phyloP scores from a whole-genome alignment of 2,888 invertebrate species.

The Nephrocerus scutellatus region DNA sequence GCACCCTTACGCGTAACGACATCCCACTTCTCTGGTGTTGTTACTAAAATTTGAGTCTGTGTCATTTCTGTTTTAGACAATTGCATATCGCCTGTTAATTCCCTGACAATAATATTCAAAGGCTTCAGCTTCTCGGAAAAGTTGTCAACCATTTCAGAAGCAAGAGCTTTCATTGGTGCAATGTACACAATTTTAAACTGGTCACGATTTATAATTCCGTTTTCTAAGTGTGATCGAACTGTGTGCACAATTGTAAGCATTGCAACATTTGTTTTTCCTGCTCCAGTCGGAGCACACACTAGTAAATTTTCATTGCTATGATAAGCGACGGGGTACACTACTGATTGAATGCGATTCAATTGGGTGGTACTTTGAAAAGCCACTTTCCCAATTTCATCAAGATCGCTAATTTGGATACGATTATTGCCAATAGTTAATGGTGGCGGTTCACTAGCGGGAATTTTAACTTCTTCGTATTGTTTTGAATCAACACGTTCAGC shows the following conservation, averaged over 20 bases:
- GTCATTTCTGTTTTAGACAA: constrained; percentile 88
- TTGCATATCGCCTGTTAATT: constrained; percentile 98
- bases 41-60: constrained; percentile 95
- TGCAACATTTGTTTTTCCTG: constrained; percentile 98
- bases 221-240: constrained; percentile 75
- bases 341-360: constrained; percentile 90
- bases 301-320: constrained; percentile 93
- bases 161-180: constrained; percentile 99
- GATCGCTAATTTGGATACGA: constrained; percentile 52
- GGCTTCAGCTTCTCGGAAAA: constrained; percentile 75
- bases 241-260: constrained; percentile 87
- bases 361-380: constrained; percentile 82
- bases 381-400: constrained; percentile 72
- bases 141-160: constrained; percentile 95
- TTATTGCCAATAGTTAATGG: constrained; percentile 58
- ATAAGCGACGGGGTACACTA: constrained; percentile 93
- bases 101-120: constrained; percentile 75
- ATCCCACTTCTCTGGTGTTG: constrained; percentile 99
- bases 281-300: constrained; percentile 98
- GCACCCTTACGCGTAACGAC: constrained; percentile 94
- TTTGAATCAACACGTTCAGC: constrained; percentile 64
- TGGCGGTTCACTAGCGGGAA: constrained; percentile 61
- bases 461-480: constrained; percentile 78
- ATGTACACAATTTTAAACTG: constrained; percentile 98
- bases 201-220: constrained; percentile 76